A percentile compares a stretch with the other conserved stretches of the same genome.
phyloP scores from a whole-genome alignment of 2,888 invertebrate genomes.

The Pterostichus niger region DNA sequence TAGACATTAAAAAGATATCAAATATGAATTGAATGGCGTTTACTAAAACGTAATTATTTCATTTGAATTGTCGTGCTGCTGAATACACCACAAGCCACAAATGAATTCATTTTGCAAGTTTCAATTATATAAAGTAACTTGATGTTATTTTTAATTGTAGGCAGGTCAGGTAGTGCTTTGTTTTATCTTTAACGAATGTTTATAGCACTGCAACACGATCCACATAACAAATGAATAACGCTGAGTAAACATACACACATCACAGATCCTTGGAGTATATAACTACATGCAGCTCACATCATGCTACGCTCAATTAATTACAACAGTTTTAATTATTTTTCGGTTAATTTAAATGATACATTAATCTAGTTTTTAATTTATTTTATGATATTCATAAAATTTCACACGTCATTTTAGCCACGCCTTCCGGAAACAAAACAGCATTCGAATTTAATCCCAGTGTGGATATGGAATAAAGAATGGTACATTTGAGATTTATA shows the following conservation, averaged over 20 bases:
- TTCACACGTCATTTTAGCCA: constrained; percentile 5
- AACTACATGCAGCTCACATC: neutral
- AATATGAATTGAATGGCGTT: too few relatives aligned
- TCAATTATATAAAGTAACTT: neutral
- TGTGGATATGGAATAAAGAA: neutral
- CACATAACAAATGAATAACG: constrained; percentile 11
- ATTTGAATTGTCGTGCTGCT: too few relatives aligned
- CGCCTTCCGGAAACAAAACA: neutral
- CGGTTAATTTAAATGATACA: constrained; percentile 8
- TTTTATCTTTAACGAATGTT: constrained; percentile 8
- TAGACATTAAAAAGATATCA: too few relatives aligned
- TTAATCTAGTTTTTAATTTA: constrained; percentile 7
- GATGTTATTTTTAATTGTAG: constrained; percentile 3
- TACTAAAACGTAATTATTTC: too few relatives aligned
- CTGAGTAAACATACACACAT: neutral
- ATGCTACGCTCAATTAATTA: neutral
- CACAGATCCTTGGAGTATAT: neutral
- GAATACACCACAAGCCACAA: neutral
- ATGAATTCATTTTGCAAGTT: constrained; percentile 4
- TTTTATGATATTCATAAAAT: neutral
- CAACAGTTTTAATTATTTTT: constrained; percentile 8
- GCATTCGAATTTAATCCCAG: neutral
- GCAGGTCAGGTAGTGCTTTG: constrained; percentile 1
- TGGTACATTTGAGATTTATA: neutral
- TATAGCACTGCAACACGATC: constrained; percentile 4